Percentiles rank a stretch among this genome's conserved stretches.
phyloP scores from a whole-genome alignment of 2,888 invertebrate species.

The Silvanus unidentatus region DNA sequence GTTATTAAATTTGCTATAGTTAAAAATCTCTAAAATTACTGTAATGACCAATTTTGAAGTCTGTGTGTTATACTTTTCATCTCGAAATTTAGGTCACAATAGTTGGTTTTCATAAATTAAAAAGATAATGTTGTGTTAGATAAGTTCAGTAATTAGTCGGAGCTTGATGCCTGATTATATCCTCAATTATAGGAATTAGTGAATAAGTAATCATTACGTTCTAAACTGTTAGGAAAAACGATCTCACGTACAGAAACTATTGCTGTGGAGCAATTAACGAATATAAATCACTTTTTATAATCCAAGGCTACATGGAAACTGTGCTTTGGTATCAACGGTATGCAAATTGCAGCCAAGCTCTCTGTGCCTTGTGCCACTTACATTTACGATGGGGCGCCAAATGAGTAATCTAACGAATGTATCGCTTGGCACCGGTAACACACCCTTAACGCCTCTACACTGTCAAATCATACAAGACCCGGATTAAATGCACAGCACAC shows the following conservation, averaged over 20 bases:
- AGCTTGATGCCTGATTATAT: conserved; percentile 15
- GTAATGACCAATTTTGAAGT: no score
- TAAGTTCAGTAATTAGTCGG: conserved; percentile 20
- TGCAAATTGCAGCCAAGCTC: conserved; percentile 16
- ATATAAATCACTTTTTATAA: conserved; percentile 28
- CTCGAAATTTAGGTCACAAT: no score
- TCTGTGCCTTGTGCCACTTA: neutral
- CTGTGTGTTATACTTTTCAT: no score
- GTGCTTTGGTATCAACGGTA: conserved; percentile 15
- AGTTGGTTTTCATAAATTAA: neutral
- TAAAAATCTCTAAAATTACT: no score
- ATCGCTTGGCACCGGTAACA: no score
- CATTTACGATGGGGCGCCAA: neutral
- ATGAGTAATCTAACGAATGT: neutral
- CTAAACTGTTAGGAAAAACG: conserved; percentile 17
- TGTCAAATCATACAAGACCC: no score
- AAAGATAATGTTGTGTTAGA: conserved; percentile 17
- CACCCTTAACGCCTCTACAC: no score
- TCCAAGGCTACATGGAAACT: conserved; percentile 12
- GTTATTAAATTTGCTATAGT: no score
- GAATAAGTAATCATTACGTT: conserved; percentile 21
- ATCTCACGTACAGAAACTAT: conserved; percentile 21
- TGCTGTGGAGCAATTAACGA: conserved; percentile 24
- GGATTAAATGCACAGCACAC: no score
- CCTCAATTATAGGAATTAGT: conserved; percentile 16